Evolutionary conservation across 2,888 invertebrate species (phyloP).

Genomic region (Leptinotarsa rubiginosa): DNA sequence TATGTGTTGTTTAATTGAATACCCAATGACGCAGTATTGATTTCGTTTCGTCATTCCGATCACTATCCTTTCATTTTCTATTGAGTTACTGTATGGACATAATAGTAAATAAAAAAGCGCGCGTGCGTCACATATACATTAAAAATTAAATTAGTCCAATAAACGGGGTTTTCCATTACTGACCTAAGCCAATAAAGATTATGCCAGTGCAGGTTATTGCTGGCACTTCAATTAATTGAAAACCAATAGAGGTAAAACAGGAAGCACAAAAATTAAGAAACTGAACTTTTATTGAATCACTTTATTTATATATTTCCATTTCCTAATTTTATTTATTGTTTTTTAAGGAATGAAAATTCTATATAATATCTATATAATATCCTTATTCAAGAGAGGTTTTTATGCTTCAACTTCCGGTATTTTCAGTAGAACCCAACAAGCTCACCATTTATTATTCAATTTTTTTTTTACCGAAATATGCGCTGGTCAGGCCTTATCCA

Average conservation of each 20-base stretch:
- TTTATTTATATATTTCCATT: too few species aligned
- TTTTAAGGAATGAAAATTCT: too few species aligned
- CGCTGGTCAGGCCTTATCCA: too few species aligned
- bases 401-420: too few species aligned
- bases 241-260: background rate
- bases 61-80: slow-evolving; percentile 6
- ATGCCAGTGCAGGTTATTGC: background rate
- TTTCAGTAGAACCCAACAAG: too few species aligned
- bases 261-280: too few species aligned
- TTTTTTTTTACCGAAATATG: too few species aligned
- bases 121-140: slow-evolving; percentile 13
- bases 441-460: too few species aligned
- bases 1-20: background rate
- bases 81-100: background rate
- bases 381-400: too few species aligned
- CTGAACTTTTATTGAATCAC: too few species aligned
- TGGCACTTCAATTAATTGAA: background rate
- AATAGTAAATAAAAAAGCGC: slow-evolving; percentile 9
- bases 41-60: background rate
- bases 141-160: background rate
- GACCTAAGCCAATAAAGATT: slow-evolving; percentile 21
- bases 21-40: background rate
- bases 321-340: too few species aligned
- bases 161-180: slow-evolving; percentile 19
- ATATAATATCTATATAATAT: too few species aligned